These are phyloP conservation scores for Saxidomus purpurata DNA, from an alignment of 1,140 invertebrate species.

Conservation along the genomic window DNA sequence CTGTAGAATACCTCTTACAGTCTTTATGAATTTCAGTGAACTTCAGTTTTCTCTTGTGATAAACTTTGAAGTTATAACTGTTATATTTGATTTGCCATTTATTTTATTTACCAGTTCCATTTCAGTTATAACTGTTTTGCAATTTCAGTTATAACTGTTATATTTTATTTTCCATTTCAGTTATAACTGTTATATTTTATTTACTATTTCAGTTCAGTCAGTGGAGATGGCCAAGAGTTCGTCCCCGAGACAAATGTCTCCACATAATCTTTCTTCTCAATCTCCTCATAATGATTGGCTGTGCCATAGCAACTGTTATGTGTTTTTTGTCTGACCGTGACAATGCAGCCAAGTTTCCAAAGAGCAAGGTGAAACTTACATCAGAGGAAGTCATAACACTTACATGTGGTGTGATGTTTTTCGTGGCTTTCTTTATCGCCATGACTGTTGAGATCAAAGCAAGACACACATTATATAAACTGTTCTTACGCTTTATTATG, in stretches of 20 bases:
- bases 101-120: too few species aligned
- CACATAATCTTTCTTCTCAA: slow-evolving; percentile 87
- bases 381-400: slow-evolving; percentile 88
- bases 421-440: slow-evolving; percentile 88
- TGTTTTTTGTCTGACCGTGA: slow-evolving; percentile 88
- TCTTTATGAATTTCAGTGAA: too few species aligned
- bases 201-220: slow-evolving; percentile 85
- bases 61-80: too few species aligned
- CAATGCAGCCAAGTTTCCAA: slow-evolving; percentile 78
- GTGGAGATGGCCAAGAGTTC: slow-evolving; percentile 87
- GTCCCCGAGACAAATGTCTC: slow-evolving; percentile 87
- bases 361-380: slow-evolving; percentile 86
- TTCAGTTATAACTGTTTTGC: too few species aligned
- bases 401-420: slow-evolving; percentile 88
- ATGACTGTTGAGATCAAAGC: slow-evolving; percentile 89
- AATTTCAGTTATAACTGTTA: too few species aligned
- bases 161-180: too few species aligned
- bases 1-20: too few species aligned
- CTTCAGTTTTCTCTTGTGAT: too few species aligned
- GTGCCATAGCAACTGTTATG: slow-evolving; percentile 87
- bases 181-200: background rate
- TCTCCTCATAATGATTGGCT: slow-evolving; percentile 87
- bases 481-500: slow-evolving; percentile 87
- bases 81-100: too few species aligned
- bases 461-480: slow-evolving; percentile 87